These are phyloP conservation scores for Lamellibrachia luymesi DNA, from an alignment of 1,140 invertebrate genomes.

Conservation along the genomic window DNA sequence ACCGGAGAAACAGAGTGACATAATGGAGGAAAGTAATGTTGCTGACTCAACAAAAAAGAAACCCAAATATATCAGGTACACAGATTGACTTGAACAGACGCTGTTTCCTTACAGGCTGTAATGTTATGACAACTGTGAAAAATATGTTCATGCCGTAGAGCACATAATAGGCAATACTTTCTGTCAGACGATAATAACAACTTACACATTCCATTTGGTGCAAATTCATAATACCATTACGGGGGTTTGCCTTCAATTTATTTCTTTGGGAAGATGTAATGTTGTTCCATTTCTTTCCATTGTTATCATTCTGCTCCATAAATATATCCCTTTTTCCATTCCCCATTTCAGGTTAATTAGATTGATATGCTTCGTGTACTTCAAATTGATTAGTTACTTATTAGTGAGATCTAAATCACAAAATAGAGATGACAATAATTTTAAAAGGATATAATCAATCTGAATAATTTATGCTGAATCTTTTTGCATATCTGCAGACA, in stretches of 20 bases:
- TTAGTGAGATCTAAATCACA: not conserved
- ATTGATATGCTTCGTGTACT: too few species aligned
- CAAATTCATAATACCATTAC: too few species aligned
- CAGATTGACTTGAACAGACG: not conserved
- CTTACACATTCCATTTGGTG: too few species aligned
- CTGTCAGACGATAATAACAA: not conserved
- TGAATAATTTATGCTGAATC: not conserved
- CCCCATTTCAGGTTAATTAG: too few species aligned
- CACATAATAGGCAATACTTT: not conserved
- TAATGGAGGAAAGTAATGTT: not conserved
- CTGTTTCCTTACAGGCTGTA: not conserved
- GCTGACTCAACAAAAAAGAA: conserved; percentile 14
- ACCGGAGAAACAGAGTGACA: not conserved
- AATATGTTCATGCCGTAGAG: not conserved
- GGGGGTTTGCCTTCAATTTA: too few species aligned
- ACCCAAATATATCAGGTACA: conserved; percentile 19
- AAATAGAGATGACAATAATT: not conserved
- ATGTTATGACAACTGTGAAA: not conserved
- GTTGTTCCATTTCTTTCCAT: too few species aligned
- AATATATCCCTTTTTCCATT: too few species aligned
- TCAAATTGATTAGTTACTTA: not conserved
- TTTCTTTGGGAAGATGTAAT: too few species aligned
- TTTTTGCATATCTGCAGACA: not conserved
- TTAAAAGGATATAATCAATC: not conserved
- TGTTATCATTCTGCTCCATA: too few species aligned